Conservation (phyloP, 1,140 invertebrate genomes). For the Luehdorfia chinensis region DNA sequence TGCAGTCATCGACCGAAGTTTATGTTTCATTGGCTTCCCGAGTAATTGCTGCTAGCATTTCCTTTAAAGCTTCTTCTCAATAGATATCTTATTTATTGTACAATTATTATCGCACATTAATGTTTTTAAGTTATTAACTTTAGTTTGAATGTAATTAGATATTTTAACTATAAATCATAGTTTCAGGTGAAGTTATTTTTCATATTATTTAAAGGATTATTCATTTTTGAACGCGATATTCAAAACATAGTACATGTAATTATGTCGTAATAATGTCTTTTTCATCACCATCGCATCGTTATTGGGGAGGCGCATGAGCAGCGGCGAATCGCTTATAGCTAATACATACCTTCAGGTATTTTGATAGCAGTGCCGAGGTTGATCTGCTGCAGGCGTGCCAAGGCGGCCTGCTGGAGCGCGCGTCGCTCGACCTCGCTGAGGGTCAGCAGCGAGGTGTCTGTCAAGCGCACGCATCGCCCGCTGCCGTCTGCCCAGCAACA, state of each 20-base stretch:
- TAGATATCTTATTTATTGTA: slow-evolving; percentile 1
- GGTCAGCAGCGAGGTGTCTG: slow-evolving; percentile 83
- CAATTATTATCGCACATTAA: background rate
- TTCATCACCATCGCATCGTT: too few relatives aligned
- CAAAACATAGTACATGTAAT: too few relatives aligned
- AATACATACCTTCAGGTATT: slow-evolving; percentile 67
- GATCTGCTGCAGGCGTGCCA: slow-evolving; percentile 91
- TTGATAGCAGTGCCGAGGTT: slow-evolving; percentile 88
- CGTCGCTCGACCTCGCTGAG: slow-evolving; percentile 89
- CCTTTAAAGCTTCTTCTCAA: background rate
- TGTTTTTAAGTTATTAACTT: background rate
- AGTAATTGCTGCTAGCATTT: slow-evolving; percentile 7
- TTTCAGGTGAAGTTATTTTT: too few relatives aligned
- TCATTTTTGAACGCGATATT: too few relatives aligned
- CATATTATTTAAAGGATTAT: too few relatives aligned
- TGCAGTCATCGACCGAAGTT: slow-evolving; percentile 3
- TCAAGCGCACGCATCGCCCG: slow-evolving; percentile 85
- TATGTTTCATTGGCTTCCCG: background rate
- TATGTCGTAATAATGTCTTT: too few relatives aligned
- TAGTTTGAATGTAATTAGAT: background rate
- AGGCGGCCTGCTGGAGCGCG: slow-evolving; percentile 88
- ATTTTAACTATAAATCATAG: background rate
- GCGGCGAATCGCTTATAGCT: too few relatives aligned
- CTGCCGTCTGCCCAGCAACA: slow-evolving; percentile 89
- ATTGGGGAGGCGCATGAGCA: too few relatives aligned